Evolutionary conservation across 2,113 vertebrate species (phyloP), one percentile per base, ranked within the genome.

Genomic region (Oceanodroma tethys): DNA sequence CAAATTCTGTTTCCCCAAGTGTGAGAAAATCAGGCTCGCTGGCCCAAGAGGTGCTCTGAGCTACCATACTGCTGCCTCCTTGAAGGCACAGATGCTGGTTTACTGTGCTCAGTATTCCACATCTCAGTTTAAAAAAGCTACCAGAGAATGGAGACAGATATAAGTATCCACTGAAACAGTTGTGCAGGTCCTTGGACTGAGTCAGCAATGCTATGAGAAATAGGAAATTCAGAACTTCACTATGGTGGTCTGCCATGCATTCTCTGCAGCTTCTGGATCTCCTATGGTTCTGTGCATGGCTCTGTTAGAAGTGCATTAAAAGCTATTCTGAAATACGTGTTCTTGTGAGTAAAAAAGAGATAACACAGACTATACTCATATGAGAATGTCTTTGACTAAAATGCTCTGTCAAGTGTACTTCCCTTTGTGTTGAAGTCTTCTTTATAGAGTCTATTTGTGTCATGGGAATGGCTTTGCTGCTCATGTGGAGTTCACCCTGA

Each of bases 281-380:
- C 36, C 34, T 45, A 2, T 10, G 32, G 21, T 4, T 67, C 16
- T 43, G 7, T 65, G 21, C 19, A 20, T 25, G 14, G 13, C 17
- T 70, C 48, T 65, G 8, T 18, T 65, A 63, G 26, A 88, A 70
- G 21, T 16, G 22, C 17, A 40, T 26, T n/a, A 47, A 91, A 83
- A 91, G 58, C 32, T 83, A 15, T 16, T 80, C 43, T 29, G 40
- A 89, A 95, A 73, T 20, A 7, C 2, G 65, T 3, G 15, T n/a
- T 70, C 25, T 63, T 75, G 30, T 4, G 25, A 20, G 58, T 27
- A 53, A 87, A 56, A 60, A 80, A 56, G 19, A 16, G 5, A 38
- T 59, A 50, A 43, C 0, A 34, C 52, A 1, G 30, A 50, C 2
- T 42, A 42, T 73, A 59, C 76, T 38, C 25, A 48, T 0, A 0